Base-by-base conservation (phyloP, 2,797 vertebrate species). In the Harpagifer antarcticus region DNA sequence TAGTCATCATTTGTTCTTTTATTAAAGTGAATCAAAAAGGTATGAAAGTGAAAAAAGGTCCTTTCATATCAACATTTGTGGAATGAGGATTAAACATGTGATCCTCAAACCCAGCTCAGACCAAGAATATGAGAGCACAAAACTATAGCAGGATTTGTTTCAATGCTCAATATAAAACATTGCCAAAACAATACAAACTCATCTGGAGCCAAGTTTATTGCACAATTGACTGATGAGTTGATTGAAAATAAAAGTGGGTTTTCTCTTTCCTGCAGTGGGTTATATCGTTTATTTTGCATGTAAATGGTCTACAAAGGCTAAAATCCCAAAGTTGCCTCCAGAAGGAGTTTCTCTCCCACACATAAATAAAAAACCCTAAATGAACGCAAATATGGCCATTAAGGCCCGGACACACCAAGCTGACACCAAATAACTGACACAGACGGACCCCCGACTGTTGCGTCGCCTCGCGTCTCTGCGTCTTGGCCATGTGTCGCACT, bases 1-100 rank as follows among this genome's bases (percentile, higher is more conserved):
- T 43, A 43, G 68, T 71, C 54, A 63, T 8, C 8, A 56, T 61
- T 55, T 53, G 84, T 52, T 64, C 27, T 50, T 50, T 68, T 70
- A 31, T 47, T 52, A 40, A 68, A 71, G 3, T 14, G 20, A 60
- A 72, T 52, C 23, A 49, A 45, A 27, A 9, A 64, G 42, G 63
- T 60, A 48, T 27, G 65, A 65, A 45, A 50, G 50, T 78, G 14
- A 58, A 63, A 71, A 42, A 48, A 8, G n/a, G 19, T 47, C 20
- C 27, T 79, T 67, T 70, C 53, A 72, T 68, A 48, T 47, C 4
- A 44, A 55, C 13, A 54, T 61, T 45, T 40, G 31, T 16, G 66
- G 23, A 40, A n/a, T 33, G 16, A 67, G 1, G 17, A 40, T 61
- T 71, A 56, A 19, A 78, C 47, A 55, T 16, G 1, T 72, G 55